phyloP scores from a whole-genome alignment of 2,797 vertebrate species.

The Gila robusta region DNA sequence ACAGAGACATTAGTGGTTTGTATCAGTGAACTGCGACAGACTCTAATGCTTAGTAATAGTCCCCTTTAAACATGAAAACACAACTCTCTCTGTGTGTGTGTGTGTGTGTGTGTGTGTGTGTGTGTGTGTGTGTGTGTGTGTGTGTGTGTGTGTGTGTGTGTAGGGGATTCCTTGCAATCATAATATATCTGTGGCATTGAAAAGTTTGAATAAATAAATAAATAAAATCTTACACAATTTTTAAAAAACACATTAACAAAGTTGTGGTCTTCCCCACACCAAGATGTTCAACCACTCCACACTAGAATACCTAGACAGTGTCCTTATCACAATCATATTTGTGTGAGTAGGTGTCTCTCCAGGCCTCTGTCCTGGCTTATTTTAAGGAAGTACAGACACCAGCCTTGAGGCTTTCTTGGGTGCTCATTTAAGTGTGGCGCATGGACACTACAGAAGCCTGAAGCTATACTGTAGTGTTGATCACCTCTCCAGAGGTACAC shows the following conservation, averaged over 20 bases:
- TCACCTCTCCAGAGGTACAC: slow-evolving; percentile 71
- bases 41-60: no score
- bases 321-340: not conserved
- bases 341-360: slow-evolving; percentile 20
- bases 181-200: not conserved
- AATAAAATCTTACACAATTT: not conserved
- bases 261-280: not conserved
- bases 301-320: not conserved
- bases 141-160: no score
- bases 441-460: slow-evolving; percentile 75
- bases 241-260: not conserved
- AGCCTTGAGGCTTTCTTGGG: slow-evolving; percentile 77
- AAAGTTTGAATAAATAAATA: not conserved
- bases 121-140: no score
- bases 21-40: no score
- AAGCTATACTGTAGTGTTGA: slow-evolving; percentile 64
- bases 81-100: no score
- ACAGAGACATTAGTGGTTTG: no score
- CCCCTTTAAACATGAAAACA: no score
- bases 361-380: slow-evolving; percentile 61
- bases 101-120: no score
- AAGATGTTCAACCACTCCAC: not conserved
- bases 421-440: slow-evolving; percentile 77
- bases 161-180: not conserved
- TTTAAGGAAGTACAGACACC: slow-evolving; percentile 74